A percentile compares a stretch with the other conserved stretches of the same genome.
Evolutionary conservation across 2,888 invertebrate genomes (phyloP).

Genomic region (Cantharis flavilabris): DNA sequence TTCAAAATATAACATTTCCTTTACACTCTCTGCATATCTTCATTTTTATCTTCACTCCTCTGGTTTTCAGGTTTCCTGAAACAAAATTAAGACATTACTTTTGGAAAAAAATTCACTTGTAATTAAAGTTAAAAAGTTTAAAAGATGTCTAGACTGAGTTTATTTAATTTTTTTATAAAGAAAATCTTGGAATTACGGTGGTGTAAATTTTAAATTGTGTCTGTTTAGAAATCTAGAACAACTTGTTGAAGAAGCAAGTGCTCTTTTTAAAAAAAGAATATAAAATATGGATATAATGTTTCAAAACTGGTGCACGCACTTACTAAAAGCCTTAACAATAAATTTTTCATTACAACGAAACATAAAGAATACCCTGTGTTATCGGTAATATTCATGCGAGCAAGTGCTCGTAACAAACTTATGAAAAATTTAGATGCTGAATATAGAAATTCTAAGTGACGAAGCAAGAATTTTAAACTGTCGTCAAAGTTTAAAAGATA

Average conservation of each 20-base stretch:
- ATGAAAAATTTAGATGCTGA: neutral
- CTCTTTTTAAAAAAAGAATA: neutral
- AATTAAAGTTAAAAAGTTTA: neutral
- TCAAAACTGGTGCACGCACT: neutral
- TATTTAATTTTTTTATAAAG: too few species aligned
- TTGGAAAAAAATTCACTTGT: too few species aligned
- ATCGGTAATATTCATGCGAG: neutral
- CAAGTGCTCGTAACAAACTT: neutral
- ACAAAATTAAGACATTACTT: neutral
- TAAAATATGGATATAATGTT: neutral
- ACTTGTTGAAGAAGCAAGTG: neutral
- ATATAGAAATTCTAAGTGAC: neutral
- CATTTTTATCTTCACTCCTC: neutral
- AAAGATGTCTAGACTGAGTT: neutral
- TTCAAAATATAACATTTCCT: neutral
- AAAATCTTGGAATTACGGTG: neutral
- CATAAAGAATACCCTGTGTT: neutral
- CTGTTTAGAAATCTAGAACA: neutral
- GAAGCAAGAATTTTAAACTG: neutral
- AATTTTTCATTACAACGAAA: neutral
- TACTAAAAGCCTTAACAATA: neutral
- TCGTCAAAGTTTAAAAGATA: neutral
- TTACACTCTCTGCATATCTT: too few species aligned
- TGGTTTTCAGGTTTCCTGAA: neutral
- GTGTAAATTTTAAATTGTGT: too few species aligned